Conservation (phyloP, 2,797 vertebrate genomes). For the Sebastes trivittatus region DNA sequence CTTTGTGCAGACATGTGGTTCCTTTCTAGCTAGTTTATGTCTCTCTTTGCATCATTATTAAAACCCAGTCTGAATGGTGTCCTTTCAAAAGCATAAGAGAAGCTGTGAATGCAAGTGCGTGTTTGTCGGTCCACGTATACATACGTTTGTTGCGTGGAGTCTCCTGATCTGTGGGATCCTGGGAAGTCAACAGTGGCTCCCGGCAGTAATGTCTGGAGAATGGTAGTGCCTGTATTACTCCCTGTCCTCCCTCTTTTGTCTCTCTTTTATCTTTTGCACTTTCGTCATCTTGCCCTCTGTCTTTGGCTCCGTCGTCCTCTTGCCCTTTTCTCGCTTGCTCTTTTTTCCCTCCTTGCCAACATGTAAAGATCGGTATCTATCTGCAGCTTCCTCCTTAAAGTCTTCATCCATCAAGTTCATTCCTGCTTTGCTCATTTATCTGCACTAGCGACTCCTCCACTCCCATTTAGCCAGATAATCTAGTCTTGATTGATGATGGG, state of each 20-base stretch:
- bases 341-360: background rate
- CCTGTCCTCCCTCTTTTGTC: slow-evolving; percentile 6
- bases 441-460: slow-evolving; percentile 17
- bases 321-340: background rate
- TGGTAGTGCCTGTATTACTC: slow-evolving; percentile 13
- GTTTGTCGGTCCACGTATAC: background rate
- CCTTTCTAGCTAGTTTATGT: background rate
- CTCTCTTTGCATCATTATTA: background rate
- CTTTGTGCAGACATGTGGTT: background rate
- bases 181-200: slow-evolving; percentile 25
- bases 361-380: slow-evolving; percentile 33
- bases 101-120: background rate
- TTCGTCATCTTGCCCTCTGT: background rate
- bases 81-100: background rate
- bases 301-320: background rate
- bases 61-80: background rate
- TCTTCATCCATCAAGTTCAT: slow-evolving; percentile 48
- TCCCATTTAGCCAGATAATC: slow-evolving; percentile 23
- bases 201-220: slow-evolving; percentile 16
- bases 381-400: slow-evolving; percentile 3
- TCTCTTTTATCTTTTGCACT: background rate
- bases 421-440: slow-evolving; percentile 38
- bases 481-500: slow-evolving; percentile 35
- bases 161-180: slow-evolving; percentile 8
- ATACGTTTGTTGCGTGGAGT: background rate